Conservation (phyloP, 2,113 vertebrate genomes). For the Notothenia coriiceps region DNA sequence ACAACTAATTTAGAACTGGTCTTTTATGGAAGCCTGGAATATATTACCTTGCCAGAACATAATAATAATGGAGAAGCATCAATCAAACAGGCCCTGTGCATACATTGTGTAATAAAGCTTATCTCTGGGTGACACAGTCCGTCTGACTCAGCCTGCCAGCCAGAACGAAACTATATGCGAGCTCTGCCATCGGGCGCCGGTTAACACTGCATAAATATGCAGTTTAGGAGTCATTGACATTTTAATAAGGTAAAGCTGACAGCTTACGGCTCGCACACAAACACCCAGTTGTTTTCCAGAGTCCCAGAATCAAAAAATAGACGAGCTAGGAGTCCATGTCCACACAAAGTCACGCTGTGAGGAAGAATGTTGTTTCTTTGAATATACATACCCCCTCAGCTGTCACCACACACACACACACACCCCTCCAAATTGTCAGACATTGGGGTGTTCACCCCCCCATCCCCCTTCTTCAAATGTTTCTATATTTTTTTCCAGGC, state of each 20-base stretch:
- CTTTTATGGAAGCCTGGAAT: constrained; percentile 78
- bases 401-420: constrained; percentile 49
- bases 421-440: constrained; percentile 62
- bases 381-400: constrained; percentile 62
- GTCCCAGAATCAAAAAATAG: constrained; percentile 50
- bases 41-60: constrained; percentile 77
- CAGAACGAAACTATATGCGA: constrained; percentile 59
- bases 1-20: constrained; percentile 82
- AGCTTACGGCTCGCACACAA: constrained; percentile 70
- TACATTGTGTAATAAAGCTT: constrained; percentile 84
- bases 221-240: constrained; percentile 82
- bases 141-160: constrained; percentile 75
- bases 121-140: constrained; percentile 83
- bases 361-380: constrained; percentile 69
- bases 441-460: constrained; percentile 28
- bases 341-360: constrained; percentile 57
- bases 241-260: constrained; percentile 85
- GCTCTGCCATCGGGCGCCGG: constrained; percentile 73
- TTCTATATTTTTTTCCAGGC: constrained; percentile 86
- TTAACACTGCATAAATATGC: constrained; percentile 84
- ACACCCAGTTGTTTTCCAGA: constrained; percentile 71
- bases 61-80: constrained; percentile 83
- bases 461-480: constrained; percentile 40
- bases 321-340: constrained; percentile 37
- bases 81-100: constrained; percentile 77